phyloP scores from a whole-genome alignment of 2,113 vertebrate genomes.

The Dicrurus megarhynchus region DNA sequence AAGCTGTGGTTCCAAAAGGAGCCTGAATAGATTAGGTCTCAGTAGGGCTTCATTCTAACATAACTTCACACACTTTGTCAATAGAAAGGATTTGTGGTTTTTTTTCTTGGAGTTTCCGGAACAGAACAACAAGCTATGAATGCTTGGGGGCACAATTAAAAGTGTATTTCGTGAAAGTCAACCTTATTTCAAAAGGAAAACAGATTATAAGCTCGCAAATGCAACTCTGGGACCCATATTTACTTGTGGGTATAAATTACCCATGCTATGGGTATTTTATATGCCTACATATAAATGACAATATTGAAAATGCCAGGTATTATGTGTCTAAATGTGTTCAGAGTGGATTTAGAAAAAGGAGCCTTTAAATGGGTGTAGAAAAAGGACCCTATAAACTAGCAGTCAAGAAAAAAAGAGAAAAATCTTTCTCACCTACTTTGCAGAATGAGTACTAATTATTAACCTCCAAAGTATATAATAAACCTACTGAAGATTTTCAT shows the following conservation, averaged over 20 bases:
- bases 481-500: neutral
- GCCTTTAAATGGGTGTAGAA: neutral
- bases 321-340: neutral
- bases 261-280: neutral
- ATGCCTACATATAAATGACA: neutral
- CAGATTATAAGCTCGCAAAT: neutral
- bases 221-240: neutral
- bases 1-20: neutral
- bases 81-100: neutral
- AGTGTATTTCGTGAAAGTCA: neutral
- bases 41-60: neutral
- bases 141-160: neutral
- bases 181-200: conserved; percentile 14
- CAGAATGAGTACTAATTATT: neutral
- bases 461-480: neutral
- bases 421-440: neutral
- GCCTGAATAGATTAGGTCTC: neutral
- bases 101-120: neutral
- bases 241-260: neutral
- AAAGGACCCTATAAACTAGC: neutral
- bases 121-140: neutral
- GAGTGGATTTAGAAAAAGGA: neutral
- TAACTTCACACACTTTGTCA: neutral
- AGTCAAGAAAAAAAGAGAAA: neutral
- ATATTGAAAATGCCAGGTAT: neutral